Evolutionary conservation across 2,797 vertebrate genomes (phyloP), one percentile per base, ranked within the genome.

Genomic region (Silurus aristotelis): DNA sequence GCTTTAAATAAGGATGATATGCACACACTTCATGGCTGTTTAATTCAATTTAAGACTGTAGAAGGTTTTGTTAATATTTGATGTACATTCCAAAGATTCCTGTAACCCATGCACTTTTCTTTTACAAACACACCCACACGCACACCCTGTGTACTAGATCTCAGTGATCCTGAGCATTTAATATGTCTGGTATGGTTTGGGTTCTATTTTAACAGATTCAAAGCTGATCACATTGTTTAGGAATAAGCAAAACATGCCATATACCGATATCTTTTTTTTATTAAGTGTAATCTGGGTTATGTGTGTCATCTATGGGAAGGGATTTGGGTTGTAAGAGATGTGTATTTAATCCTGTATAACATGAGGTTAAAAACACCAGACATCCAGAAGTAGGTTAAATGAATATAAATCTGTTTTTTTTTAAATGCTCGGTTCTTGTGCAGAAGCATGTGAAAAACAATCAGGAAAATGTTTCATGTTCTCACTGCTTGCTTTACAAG

Each of bases 11-110:
- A 80, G 1, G 46, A 73, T 83, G 61, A n/a, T 73, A 63, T n/a
- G 14, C 55, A 27, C 38, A 56, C 22, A 58, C 25, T 68, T 9
- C 27, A 38, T 66, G 61, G 66, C 14, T 48, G 48, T 56, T 46
- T 20, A 15, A 38, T 38, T 38, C 38, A 3, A 38, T 38, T 38
- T 78, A 55, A 66, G 17, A 56, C 64, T 64, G 12, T 83, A 31
- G 20, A 80, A 61, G 5, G 63, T 83, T 60, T 61, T 61, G 83
- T 88, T 88, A 87, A 88, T 89, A 87, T 84, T 88, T 58, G 78
- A 84, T 31, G 60, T 27, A 82, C 80, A 89, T 89, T 85, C 85
- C 61, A 87, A 82, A 80, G 77, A 89, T 88, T 79, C 83, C 78
- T 85, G 86, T 85, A 89, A 89, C 76, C 63, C 85, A 66, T 86